Evolutionary conservation across 2,888 invertebrate genomes (phyloP).

Genomic region (Drosophila kanekoi): DNA sequence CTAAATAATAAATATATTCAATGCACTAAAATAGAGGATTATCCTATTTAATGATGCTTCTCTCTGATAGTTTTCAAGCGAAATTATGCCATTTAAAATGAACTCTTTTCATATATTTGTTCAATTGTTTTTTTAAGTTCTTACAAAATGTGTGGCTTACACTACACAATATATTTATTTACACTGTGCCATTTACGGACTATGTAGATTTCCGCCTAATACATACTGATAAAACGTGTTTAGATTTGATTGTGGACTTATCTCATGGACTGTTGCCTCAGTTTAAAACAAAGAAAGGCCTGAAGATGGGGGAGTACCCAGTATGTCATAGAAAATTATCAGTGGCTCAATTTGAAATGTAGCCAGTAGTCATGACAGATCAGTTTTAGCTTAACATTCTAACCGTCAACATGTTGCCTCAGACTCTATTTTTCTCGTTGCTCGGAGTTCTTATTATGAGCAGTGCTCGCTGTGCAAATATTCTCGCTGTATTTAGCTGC

Average conservation of each 20-base stretch:
- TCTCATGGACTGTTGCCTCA: neutral
- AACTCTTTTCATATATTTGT: no score
- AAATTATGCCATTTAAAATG: no score
- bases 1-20: no score
- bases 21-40: no score
- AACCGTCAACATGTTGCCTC: constrained; percentile 7
- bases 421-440: neutral
- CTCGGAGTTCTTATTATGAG: constrained; percentile 3
- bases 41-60: no score
- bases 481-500: constrained; percentile 78
- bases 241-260: neutral
- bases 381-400: neutral
- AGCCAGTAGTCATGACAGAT: no score
- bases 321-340: neutral
- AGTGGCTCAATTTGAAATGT: no score
- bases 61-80: no score
- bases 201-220: neutral
- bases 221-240: neutral
- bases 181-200: neutral
- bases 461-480: constrained; percentile 62
- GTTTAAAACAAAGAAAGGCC: no score
- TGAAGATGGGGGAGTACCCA: neutral
- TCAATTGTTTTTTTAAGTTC: no score
- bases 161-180: no score
- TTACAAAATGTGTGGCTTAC: no score